Conservation (phyloP, 2,113 vertebrate species). For the Brachirus orientalis region DNA sequence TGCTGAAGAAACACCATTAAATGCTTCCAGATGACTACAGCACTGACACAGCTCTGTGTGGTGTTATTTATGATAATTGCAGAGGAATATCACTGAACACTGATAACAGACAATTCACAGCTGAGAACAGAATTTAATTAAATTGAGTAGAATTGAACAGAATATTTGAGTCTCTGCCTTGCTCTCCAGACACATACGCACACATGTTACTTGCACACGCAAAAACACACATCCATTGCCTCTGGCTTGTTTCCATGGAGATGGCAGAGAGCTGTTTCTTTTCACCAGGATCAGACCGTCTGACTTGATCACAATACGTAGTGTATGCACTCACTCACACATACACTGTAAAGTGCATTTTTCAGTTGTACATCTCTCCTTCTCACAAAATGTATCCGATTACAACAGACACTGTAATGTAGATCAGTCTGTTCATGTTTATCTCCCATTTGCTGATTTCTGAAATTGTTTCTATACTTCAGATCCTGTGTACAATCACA, state of each 20-base stretch:
- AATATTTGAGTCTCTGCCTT: slow-evolving; percentile 8
- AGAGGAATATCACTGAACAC: neutral
- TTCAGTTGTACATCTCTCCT: slow-evolving; percentile 7
- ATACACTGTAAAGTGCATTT: neutral
- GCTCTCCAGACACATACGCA: slow-evolving; percentile 10
- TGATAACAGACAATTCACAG: neutral
- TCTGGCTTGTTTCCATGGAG: slow-evolving; percentile 71
- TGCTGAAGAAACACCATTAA: neutral
- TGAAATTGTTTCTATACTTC: neutral
- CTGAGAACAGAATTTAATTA: slow-evolving; percentile 7
- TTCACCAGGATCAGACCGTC: slow-evolving; percentile 49
- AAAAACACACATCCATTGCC: slow-evolving; percentile 35
- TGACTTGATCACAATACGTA: slow-evolving; percentile 54
- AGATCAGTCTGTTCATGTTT: neutral
- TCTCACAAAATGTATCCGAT: neutral
- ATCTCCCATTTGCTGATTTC: neutral
- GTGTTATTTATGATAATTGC: neutral
- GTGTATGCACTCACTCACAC: slow-evolving; percentile 18
- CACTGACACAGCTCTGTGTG: slow-evolving; percentile 1
- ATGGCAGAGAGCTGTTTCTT: slow-evolving; percentile 63
- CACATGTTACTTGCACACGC: neutral
- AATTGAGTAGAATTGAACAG: slow-evolving; percentile 1
- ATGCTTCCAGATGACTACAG: neutral
- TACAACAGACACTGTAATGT: neutral
- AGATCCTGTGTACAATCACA: neutral